Evolutionary conservation across 2,113 vertebrate genomes (phyloP), one percentile per base, ranked within the genome.

Genomic region (Sialia sialis): DNA sequence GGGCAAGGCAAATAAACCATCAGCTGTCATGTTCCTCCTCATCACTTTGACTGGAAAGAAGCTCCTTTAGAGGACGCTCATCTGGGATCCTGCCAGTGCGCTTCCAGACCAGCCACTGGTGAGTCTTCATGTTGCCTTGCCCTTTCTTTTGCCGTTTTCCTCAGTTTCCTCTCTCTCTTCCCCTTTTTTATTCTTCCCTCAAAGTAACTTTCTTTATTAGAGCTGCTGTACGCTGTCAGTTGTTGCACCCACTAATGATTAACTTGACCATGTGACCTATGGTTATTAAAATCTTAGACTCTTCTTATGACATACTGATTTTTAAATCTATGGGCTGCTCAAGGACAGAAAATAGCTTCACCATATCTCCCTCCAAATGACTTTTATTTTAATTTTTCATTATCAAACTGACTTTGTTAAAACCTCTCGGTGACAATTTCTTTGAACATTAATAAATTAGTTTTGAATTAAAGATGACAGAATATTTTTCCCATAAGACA

Each of bases 61-160:
- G 5, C 3, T 4, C 15, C 2, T 16, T 64, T 9, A 52, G 36
- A 72, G 4, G 6, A 39, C n/a, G 13, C 9, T 79, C 0, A 0
- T 36, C 14, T 64, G 26, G 14, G 16, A 46, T 7, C 4, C 11
- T 70, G 10, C 4, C 41, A 64, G 9, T 48, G 25, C 5, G 59
- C 19, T 80, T 89, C 18, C 19, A 67, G 19, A 7, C 6, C 55
- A 91, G 6, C 4, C 10, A 41, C 20, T 29, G n/a, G 1, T 62
- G 14, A 70, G 5, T 34, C 26, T 32, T 26, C 3, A 30, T 51
- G 43, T 85, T 70, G 7, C 5, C 6, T 68, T 70, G 10, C 3
- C 23, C 9, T 49, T 68, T 16, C 3, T n/a, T 11, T 59, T 63
- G 5, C 2, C 2, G 2, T 43, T 68, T 15, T 7, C 1, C 3